Conservation (phyloP, 2,888 invertebrate genomes). For the Shargacucullia verbasci region DNA sequence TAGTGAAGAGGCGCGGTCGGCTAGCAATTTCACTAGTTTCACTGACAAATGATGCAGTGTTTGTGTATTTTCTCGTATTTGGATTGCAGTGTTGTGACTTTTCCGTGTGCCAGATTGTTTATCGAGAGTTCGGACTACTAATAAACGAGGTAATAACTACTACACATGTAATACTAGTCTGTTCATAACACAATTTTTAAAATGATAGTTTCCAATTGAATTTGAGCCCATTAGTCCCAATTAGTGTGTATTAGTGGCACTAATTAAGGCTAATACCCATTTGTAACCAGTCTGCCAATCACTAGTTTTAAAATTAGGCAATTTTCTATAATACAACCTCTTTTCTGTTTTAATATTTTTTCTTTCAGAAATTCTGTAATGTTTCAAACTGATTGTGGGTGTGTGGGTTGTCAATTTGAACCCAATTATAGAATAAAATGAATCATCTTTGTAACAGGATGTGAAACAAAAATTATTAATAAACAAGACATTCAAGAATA, state of each 20-base stretch:
- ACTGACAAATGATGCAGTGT: constrained; percentile 47
- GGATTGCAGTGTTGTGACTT: constrained; percentile 71
- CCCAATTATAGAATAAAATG: constrained; percentile 15
- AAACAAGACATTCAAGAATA: too few species aligned
- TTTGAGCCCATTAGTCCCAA: constrained; percentile 47
- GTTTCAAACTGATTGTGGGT: too few species aligned
- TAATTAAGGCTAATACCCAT: constrained; percentile 44
- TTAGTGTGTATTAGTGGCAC: constrained; percentile 36
- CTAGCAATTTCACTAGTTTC: constrained; percentile 48
- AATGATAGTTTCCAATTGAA: constrained; percentile 40
- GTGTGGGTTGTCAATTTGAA: not conserved
- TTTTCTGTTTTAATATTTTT: constrained; percentile 1
- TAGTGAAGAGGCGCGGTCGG: constrained; percentile 62
- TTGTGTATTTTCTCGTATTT: constrained; percentile 69
- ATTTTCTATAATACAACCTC: not conserved
- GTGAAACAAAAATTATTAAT: not conserved
- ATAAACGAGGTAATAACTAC: constrained; percentile 38
- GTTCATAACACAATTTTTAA: constrained; percentile 20
- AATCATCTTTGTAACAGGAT: constrained; percentile 31
- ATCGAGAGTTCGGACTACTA: constrained; percentile 48
- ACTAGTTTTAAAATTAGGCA: constrained; percentile 9
- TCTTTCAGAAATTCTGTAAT: too few species aligned
- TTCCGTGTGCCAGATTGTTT: constrained; percentile 50
- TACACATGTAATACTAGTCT: constrained; percentile 13
- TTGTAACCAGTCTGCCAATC: constrained; percentile 20